phyloP scores from a whole-genome alignment of 2,113 vertebrate genomes.

The Daphoenositta chrysoptera region DNA sequence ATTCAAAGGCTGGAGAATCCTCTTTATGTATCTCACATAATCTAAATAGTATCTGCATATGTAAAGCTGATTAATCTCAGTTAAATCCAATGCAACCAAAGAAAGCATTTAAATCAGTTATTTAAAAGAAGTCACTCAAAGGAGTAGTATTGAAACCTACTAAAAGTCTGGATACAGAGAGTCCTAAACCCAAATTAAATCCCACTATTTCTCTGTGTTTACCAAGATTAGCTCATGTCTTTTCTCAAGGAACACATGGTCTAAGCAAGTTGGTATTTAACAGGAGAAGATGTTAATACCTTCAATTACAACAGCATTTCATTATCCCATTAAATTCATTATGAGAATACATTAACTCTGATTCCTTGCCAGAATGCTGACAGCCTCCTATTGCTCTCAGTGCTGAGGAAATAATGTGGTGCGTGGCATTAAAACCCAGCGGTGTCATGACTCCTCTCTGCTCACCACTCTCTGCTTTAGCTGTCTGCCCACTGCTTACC shows the following conservation, averaged over 20 bases:
- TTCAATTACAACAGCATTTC: constrained; percentile 57
- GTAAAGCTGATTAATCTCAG: constrained; percentile 13
- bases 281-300: constrained; percentile 49
- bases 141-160: background rate
- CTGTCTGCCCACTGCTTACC: background rate
- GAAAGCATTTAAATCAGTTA: background rate
- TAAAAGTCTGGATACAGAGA: background rate
- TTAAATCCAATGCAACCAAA: constrained; percentile 9
- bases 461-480: background rate
- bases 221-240: constrained; percentile 28
- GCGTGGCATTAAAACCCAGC: background rate
- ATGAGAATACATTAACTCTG: background rate
- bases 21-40: background rate
- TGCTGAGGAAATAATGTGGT: background rate
- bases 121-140: background rate
- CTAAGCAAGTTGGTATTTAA: constrained; percentile 32
- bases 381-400: constrained; percentile 6
- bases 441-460: background rate
- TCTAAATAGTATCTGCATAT: constrained; percentile 3
- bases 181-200: background rate
- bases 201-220: constrained; percentile 23
- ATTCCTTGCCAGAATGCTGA: background rate
- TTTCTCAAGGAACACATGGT: constrained; percentile 2
- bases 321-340: constrained; percentile 50
- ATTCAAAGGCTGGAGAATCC: background rate